phyloP scores from a whole-genome alignment of 2,888 invertebrate genomes.

The Drepanosiphum platanoidis region DNA sequence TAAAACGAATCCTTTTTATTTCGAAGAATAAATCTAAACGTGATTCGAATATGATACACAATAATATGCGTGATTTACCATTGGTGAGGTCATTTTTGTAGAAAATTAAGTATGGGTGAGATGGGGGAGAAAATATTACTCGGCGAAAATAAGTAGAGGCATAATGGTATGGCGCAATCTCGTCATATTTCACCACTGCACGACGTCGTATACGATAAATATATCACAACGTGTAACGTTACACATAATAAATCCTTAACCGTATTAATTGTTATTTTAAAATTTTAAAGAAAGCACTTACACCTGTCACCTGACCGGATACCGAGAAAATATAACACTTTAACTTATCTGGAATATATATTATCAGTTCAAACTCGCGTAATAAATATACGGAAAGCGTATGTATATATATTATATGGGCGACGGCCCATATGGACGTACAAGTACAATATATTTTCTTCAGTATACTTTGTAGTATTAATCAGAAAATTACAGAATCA shows the following conservation, averaged over 20 bases:
- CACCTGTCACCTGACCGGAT: background rate
- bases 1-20: background rate
- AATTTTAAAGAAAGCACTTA: background rate
- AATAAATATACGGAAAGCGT: too few relatives aligned
- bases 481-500: background rate
- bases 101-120: too few relatives aligned
- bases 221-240: background rate
- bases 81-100: too few relatives aligned
- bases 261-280: background rate
- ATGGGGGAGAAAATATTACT: too few relatives aligned
- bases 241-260: too few relatives aligned
- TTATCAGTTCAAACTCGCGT: background rate
- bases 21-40: background rate
- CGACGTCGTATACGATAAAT: background rate
- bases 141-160: background rate
- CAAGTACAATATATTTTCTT: too few relatives aligned
- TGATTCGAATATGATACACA: background rate
- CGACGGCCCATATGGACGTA: too few relatives aligned
- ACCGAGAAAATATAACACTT: background rate
- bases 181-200: background rate
- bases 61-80: background rate
- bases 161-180: too few relatives aligned
- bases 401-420: too few relatives aligned
- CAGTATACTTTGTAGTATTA: background rate
- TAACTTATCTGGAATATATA: background rate